Conservation (phyloP, 2,797 vertebrate genomes). For the Takifugu rubripes region DNA sequence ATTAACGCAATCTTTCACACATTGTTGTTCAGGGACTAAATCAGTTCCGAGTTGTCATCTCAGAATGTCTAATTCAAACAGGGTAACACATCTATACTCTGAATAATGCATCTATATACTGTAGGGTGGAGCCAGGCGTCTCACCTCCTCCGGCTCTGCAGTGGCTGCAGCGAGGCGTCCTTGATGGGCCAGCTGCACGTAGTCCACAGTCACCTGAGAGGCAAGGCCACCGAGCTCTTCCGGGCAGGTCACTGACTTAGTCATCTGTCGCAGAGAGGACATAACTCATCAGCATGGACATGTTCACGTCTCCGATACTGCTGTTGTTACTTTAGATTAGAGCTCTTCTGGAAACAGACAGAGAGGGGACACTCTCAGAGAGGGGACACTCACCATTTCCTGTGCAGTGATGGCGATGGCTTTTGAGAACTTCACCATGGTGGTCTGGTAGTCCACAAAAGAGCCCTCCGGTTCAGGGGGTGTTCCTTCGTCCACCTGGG, state of each 20-base stretch:
- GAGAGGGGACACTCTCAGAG: background rate
- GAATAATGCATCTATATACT: background rate
- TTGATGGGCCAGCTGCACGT: conserved; percentile 92
- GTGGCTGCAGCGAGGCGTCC: conserved; percentile 93
- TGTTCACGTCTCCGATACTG: conserved; percentile 14
- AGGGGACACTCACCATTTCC: conserved; percentile 88
- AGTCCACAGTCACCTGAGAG: conserved; percentile 97
- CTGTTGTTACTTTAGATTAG: conserved; percentile 15
- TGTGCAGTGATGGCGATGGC: conserved; percentile 95
- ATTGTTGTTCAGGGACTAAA: conserved; percentile 21
- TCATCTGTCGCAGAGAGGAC: conserved; percentile 82
- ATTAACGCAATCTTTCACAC: conserved; percentile 53
- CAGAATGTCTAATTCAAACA: no score
- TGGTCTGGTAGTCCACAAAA: conserved; percentile 98
- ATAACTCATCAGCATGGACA: conserved; percentile 16
- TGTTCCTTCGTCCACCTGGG: conserved; percentile 91
- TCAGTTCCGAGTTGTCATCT: background rate
- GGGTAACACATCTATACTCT: background rate
- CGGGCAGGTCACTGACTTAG: conserved; percentile 96
- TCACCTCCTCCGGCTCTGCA: conserved; percentile 95
- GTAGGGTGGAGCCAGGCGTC: conserved; percentile 22
- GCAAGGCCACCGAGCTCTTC: conserved; percentile 96
- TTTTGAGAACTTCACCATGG: conserved; percentile 97
- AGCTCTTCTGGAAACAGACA: conserved; percentile 16
- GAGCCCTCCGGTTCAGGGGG: conserved; percentile 92